Evolutionary conservation across 2,888 invertebrate genomes (phyloP), one percentile per base, ranked within the genome.

Genomic region (Lasioglossum zephyrum): DNA sequence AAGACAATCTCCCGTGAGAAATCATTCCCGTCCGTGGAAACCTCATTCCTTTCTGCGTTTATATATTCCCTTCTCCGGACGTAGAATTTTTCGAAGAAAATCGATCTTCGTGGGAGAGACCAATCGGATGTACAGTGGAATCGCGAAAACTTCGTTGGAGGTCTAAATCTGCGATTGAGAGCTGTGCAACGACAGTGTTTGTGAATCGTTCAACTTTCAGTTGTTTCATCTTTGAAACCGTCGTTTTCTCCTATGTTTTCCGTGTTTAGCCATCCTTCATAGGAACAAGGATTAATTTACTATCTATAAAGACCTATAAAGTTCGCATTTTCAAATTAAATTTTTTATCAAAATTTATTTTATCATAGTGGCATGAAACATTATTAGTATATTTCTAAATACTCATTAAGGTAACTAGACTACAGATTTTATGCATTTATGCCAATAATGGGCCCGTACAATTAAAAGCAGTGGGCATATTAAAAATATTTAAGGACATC

Each of bases 1-100:
- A 73, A n/a, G 22, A 47, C n/a, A 13, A 79, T 72, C 44, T 47
- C 31, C 18, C 39, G 16, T 39, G 11, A 13, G 66, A 79, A 75
- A 74, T 26, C 36, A 13, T 79, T 73, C 63, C n/a, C 60, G 8
- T 57, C 22, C 26, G 18, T 31, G 16, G 26, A 47, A 72, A 41
- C 26, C 39, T 26, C 63, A 18, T 18, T 66, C 44, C 41, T 79
- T 39, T 18, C 60, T 74, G 11, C 41, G n/a, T 18, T 39, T 39
- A 36, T 47, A 22, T 2, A 22, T n/a, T 36, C 26, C 47, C 47
- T 13, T 0, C 60, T n/a, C 16, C n/a, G 22, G 53, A 36, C 53
- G 70, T 44, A 39, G 22, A 39, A 36, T 4, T 39, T 39, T 39
- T 36, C 66, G 66, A 69, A 39, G 22, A 18, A 69, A 22, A 39